Conservation (phyloP, 2,888 invertebrate species). For the Tiliacea aurago region DNA sequence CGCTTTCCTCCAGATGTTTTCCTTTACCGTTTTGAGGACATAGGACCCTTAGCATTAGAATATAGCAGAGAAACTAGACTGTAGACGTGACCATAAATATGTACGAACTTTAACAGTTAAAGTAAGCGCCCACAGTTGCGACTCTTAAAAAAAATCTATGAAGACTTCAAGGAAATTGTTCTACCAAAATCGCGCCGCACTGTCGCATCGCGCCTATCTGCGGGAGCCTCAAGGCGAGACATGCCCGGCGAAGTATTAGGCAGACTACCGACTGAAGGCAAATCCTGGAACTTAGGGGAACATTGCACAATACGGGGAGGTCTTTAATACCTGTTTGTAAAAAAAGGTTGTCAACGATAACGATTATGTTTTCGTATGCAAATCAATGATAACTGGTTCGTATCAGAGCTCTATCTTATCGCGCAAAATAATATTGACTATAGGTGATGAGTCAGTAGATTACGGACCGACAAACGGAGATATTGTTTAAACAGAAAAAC, state of each 20-base stretch:
- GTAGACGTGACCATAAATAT: too few species aligned
- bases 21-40: too few species aligned
- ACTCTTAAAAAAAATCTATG: too few species aligned
- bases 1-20: too few species aligned
- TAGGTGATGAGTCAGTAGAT: background rate
- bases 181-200: too few species aligned
- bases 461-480: background rate
- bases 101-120: too few species aligned
- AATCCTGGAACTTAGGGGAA: background rate
- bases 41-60: background rate
- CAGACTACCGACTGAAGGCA: background rate
- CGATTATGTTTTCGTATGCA: slow-evolving; percentile 1
- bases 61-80: background rate
- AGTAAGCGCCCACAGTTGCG: too few species aligned
- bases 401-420: background rate
- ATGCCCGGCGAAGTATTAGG: background rate
- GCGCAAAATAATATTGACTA: background rate
- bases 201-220: too few species aligned
- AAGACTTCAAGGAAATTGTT: too few species aligned
- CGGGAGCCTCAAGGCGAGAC: too few species aligned
- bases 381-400: background rate
- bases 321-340: background rate
- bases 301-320: background rate
- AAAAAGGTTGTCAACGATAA: background rate
- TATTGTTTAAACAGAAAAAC: background rate